phyloP scores from a whole-genome alignment of 2,888 invertebrate species.

The Tetropium fuscum region DNA sequence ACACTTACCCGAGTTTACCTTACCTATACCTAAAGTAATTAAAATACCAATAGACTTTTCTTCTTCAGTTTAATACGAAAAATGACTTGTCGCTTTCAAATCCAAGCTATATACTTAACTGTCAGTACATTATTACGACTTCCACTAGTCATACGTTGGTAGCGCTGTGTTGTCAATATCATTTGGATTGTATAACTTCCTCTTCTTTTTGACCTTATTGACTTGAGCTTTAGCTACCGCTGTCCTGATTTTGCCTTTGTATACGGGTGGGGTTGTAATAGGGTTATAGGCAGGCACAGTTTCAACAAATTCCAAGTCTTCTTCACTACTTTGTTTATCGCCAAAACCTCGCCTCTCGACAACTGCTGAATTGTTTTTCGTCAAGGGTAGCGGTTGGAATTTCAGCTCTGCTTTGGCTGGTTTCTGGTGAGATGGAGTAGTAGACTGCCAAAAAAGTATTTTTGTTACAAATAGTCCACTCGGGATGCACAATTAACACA shows the following conservation, averaged over 20 bases:
- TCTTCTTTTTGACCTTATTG: slow-evolving; percentile 21
- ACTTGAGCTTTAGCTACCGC: not conserved
- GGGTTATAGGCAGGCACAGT: not conserved
- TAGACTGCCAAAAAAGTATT: slow-evolving; percentile 1
- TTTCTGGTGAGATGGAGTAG: not conserved
- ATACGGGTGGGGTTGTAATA: not conserved
- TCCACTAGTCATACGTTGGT: too few species aligned
- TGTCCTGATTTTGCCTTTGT: slow-evolving; percentile 5
- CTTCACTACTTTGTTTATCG: too few species aligned
- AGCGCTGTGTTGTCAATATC: slow-evolving; percentile 31
- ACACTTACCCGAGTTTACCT: too few species aligned
- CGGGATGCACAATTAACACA: too few species aligned
- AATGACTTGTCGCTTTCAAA: too few species aligned
- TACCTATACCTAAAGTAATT: too few species aligned
- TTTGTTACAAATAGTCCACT: too few species aligned
- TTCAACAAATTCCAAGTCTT: not conserved
- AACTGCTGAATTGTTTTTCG: not conserved
- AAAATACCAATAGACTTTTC: too few species aligned
- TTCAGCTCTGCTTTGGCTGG: not conserved
- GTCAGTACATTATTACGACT: too few species aligned
- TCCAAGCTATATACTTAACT: too few species aligned
- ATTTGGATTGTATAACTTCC: slow-evolving; percentile 38
- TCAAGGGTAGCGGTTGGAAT: slow-evolving; percentile 1
- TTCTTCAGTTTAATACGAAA: too few species aligned
- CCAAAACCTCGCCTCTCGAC: too few species aligned